Conservation (phyloP, 2,113 vertebrate species). For the Lanius ludovicianus region DNA sequence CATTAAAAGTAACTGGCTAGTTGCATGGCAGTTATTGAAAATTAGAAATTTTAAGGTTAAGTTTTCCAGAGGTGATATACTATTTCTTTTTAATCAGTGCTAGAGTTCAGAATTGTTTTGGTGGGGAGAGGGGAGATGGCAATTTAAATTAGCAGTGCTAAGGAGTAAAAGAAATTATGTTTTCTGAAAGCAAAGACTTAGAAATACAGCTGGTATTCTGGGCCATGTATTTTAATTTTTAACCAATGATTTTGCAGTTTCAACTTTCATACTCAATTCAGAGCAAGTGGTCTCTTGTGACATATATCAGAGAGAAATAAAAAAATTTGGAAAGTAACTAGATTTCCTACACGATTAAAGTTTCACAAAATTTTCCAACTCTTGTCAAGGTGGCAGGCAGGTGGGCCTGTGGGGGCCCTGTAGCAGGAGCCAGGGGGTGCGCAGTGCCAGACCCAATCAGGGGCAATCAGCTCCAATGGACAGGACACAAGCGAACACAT, state of each 20-base stretch:
- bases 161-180: background rate
- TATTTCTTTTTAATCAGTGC: background rate
- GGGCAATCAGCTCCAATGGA: background rate
- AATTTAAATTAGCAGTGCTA: background rate
- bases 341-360: background rate
- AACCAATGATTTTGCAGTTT: background rate
- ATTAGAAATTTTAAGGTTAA: background rate
- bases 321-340: background rate
- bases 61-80: background rate
- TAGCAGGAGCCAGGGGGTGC: background rate
- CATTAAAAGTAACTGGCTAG: background rate
- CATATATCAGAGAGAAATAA: background rate
- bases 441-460: accelerated
- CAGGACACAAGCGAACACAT: background rate
- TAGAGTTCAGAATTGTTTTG: background rate
- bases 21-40: background rate
- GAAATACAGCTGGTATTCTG: background rate
- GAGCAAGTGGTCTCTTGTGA: background rate
- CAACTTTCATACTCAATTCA: background rate
- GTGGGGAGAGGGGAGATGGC: background rate
- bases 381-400: background rate
- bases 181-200: background rate
- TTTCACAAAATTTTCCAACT: background rate
- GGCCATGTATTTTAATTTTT: background rate
- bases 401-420: background rate